phyloP scores from a whole-genome alignment of 2,888 invertebrate species.

The Xanthia togata region DNA sequence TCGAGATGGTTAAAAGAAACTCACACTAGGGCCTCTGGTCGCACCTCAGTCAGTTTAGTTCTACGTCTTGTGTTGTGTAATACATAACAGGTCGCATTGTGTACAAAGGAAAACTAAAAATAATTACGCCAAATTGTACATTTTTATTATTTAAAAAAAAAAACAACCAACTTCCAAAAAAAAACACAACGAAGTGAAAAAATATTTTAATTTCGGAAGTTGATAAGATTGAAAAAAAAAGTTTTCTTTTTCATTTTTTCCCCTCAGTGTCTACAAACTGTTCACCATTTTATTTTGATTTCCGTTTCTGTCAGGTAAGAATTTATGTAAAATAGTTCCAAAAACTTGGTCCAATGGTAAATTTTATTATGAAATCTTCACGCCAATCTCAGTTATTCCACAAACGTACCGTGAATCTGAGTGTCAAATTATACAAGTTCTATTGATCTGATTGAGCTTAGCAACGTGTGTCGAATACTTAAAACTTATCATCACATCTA shows the following conservation, averaged over 20 bases:
- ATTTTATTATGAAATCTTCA: background rate
- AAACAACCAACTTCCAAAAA: too few relatives aligned
- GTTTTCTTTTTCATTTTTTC: background rate
- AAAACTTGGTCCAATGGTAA: background rate
- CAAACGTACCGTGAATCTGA: constrained; percentile 19
- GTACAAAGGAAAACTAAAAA: too few relatives aligned
- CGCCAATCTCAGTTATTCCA: constrained; percentile 16
- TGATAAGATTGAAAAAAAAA: too few relatives aligned
- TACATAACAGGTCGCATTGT: too few relatives aligned
- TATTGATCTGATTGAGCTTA: constrained; percentile 47
- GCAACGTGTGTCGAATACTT: constrained; percentile 32
- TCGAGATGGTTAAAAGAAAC: too few relatives aligned
- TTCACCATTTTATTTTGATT: background rate
- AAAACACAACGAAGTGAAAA: too few relatives aligned
- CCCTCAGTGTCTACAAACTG: background rate
- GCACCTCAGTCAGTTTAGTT: too few relatives aligned
- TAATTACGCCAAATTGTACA: too few relatives aligned
- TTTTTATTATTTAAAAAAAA: too few relatives aligned
- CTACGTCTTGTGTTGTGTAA: too few relatives aligned
- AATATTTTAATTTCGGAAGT: too few relatives aligned
- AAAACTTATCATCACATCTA: background rate
- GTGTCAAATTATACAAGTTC: constrained; percentile 43
- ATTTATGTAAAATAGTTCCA: background rate
- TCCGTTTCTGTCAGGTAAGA: background rate
- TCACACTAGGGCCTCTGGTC: too few relatives aligned